Conservation (phyloP, 2,888 invertebrate genomes). For the Neoaliturus tenellus region DNA sequence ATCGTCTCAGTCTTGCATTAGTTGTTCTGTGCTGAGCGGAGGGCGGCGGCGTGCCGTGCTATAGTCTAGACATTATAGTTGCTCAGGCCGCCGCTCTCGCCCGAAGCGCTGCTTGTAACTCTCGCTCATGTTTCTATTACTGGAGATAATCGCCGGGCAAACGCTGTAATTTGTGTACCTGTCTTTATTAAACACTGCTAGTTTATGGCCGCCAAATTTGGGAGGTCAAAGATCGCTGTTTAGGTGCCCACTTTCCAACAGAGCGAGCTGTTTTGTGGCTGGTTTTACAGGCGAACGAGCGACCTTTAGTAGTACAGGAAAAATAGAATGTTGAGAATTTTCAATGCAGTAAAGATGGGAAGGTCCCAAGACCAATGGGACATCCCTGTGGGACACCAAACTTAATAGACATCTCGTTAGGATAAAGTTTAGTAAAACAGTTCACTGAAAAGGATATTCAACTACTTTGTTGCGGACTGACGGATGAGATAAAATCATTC, state of each 20-base stretch:
- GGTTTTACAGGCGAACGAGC: not conserved
- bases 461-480: too few species aligned
- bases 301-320: too few species aligned
- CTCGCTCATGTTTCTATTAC: constrained; percentile 33
- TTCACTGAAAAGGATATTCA: too few species aligned
- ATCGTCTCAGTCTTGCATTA: too few species aligned
- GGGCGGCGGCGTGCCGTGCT: not conserved
- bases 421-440: too few species aligned
- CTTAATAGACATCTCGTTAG: too few species aligned
- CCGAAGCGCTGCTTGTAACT: constrained; percentile 14
- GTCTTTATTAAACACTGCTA: constrained; percentile 26
- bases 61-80: not conserved
- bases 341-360: too few species aligned
- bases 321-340: too few species aligned
- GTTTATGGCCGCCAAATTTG: constrained; percentile 30
- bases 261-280: not conserved
- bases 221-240: constrained; percentile 31
- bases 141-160: not conserved
- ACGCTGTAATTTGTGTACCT: constrained; percentile 4
- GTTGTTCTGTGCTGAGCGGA: too few species aligned
- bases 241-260: not conserved
- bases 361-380: too few species aligned
- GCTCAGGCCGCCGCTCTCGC: not conserved
- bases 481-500: too few species aligned
- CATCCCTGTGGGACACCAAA: too few species aligned